These are phyloP conservation scores for Poecilia picta DNA, from an alignment of 2,797 vertebrate species.

Conservation along the genomic window DNA sequence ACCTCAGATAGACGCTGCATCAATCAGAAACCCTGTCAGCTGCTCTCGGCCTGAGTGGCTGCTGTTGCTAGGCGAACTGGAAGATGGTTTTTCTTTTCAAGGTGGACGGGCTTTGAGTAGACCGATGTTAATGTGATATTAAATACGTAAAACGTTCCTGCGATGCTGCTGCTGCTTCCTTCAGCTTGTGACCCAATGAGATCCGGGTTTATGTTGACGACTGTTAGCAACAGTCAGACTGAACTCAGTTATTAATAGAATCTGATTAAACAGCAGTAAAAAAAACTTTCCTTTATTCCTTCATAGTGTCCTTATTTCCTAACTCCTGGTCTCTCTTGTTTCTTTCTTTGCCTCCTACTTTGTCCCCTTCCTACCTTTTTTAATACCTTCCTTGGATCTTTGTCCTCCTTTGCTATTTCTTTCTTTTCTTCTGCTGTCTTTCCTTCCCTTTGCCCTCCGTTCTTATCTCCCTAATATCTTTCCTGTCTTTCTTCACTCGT, in stretches of 20 bases:
- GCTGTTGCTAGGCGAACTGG: constrained; percentile 1
- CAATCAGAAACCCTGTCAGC: neutral
- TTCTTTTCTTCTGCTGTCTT: neutral
- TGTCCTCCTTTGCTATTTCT: neutral
- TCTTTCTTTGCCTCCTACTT: neutral
- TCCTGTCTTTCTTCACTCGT: neutral
- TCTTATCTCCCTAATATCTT: neutral
- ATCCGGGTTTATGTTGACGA: neutral
- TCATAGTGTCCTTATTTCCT: neutral
- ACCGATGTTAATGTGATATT: neutral
- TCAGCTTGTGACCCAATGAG: neutral
- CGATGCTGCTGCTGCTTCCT: neutral
- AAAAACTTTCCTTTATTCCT: neutral
- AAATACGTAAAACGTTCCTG: neutral
- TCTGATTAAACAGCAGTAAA: neutral
- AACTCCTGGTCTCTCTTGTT: neutral
- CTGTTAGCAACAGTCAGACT: neutral
- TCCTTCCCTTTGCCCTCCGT: neutral
- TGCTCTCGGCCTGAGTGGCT: neutral
- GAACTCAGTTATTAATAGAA: neutral
- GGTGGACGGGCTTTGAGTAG: neutral
- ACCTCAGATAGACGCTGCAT: neutral
- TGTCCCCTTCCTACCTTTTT: neutral
- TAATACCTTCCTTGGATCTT: too few species aligned
- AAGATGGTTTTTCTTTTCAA: neutral